Base-by-base conservation (phyloP, 2,888 invertebrate species). In the Atherix ibis region DNA sequence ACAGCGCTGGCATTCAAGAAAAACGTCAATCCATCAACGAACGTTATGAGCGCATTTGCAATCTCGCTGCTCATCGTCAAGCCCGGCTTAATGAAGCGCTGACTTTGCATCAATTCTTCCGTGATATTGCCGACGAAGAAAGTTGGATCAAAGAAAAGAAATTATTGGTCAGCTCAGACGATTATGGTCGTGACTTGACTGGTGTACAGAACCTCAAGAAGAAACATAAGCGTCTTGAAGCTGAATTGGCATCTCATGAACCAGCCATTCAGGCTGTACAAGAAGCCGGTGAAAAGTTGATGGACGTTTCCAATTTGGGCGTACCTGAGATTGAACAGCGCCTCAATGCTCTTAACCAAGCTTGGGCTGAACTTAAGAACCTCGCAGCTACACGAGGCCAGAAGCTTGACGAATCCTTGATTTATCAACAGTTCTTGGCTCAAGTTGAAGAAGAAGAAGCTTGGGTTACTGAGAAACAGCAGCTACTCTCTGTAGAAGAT, bases 101-200 rank as follows among this genome's bases (percentile, higher is more conserved):
- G 56, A 95, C 94, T 5, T 71, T 98, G 54, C 97, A 98, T 62
- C 97, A 98, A 65, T 98, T 98, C 81, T 91, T 97, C 75, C 69
- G 97, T 35, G 97, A 98, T 57, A 94, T 98, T 56, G 97, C 97
- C 42, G 97, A 98, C 55, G 97, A 98, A 65, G 97, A 98, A 64
- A 91, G 92, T 5, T 98, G 97, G 97, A 97, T 98, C 59, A 97
- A 94, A 58, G 97, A 98, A 60, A 98, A 97, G 73, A 95, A 97
- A 54, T 68, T 98, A 18, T 67, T 97, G 15, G 95, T 97, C 2
- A 88, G 92, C 3, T 94, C 94, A 0, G 95, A 97, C 58, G 98
- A 98, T 63, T 97, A 95, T 56, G 97, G 97, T 0, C 83, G 95
- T 41, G 97, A 98, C 58, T 67, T 98, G 48, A 95, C 95, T 4